A percentile compares a stretch with the other conserved stretches of the same genome.
phyloP scores from a whole-genome alignment of 1,140 invertebrate genomes.

The Dendrolimus kikuchii region DNA sequence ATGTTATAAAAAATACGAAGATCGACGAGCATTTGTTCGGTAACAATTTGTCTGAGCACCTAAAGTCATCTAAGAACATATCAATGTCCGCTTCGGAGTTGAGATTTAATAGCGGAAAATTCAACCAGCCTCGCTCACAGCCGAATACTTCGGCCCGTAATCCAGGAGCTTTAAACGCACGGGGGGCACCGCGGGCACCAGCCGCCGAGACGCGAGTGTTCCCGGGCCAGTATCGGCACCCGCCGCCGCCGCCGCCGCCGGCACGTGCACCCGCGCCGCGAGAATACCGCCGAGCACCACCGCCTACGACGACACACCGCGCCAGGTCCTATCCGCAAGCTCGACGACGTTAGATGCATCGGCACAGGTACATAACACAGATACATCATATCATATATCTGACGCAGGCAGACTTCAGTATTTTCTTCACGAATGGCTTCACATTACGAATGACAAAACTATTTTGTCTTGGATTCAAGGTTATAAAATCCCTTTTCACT shows the following conservation, averaged over 20 bases:
- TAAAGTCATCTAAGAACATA: conserved; percentile 9
- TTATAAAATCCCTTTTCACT: neutral
- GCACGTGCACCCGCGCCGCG: neutral
- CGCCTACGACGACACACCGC: no score
- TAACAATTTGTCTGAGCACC: conserved; percentile 4
- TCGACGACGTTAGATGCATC: no score
- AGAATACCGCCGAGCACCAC: neutral
- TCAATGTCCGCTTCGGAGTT: conserved; percentile 8
- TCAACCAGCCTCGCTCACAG: neutral
- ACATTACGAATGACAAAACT: conserved; percentile 6
- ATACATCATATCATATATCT: neutral
- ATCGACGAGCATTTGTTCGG: conserved; percentile 8
- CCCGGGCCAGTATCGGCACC: neutral
- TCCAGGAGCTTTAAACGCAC: neutral
- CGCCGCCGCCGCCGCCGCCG: neutral
- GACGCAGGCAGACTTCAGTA: conserved; percentile 1
- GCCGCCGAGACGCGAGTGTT: conserved; percentile 1
- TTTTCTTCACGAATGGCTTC: conserved; percentile 3
- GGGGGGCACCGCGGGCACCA: neutral
- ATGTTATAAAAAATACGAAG: conserved; percentile 5
- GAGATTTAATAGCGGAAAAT: conserved; percentile 2
- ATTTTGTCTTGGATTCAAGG: conserved; percentile 9
- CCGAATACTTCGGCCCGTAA: neutral
- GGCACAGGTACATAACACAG: no score
- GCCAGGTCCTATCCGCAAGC: no score